These are phyloP conservation scores for Macrocentrus cingulum DNA, from an alignment of 1,140 invertebrate genomes.

Conservation along the genomic window DNA sequence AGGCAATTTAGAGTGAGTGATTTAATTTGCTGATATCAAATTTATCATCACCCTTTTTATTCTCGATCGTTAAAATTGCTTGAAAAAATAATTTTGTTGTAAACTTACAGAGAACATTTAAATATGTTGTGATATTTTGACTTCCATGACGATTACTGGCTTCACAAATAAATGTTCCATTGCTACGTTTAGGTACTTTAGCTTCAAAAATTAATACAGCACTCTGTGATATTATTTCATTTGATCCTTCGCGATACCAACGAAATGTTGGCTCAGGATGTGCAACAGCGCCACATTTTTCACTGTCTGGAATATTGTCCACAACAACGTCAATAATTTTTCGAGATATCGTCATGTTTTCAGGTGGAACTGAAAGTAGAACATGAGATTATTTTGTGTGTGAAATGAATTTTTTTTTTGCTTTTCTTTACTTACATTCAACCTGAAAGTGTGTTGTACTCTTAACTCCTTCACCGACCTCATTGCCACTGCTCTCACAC, in stretches of 20 bases:
- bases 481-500: slow-evolving; percentile 78
- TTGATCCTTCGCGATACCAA: slow-evolving; percentile 65
- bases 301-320: slow-evolving; percentile 71
- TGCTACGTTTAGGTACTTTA: slow-evolving; percentile 64
- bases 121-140: slow-evolving; percentile 64
- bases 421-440: slow-evolving; percentile 85
- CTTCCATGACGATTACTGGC: slow-evolving; percentile 76
- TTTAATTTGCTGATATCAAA: too few species aligned
- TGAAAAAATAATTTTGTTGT: too few species aligned
- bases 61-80: too few species aligned
- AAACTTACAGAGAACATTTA: slow-evolving; percentile 82
- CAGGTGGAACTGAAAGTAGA: slow-evolving; percentile 75
- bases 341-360: slow-evolving; percentile 77
- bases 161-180: slow-evolving; percentile 74
- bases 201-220: slow-evolving; percentile 63
- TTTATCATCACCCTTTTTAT: too few species aligned
- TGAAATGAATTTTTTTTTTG: too few species aligned
- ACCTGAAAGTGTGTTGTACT: slow-evolving; percentile 82
- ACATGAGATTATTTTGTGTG: background rate
- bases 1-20: too few species aligned
- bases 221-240: slow-evolving; percentile 57
- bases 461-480: slow-evolving; percentile 71
- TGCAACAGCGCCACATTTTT: slow-evolving; percentile 75
- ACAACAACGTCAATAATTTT: slow-evolving; percentile 74
- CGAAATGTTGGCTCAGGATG: slow-evolving; percentile 70